Conservation (phyloP, 2,888 invertebrate species). For the Diachrysia chrysitis region DNA sequence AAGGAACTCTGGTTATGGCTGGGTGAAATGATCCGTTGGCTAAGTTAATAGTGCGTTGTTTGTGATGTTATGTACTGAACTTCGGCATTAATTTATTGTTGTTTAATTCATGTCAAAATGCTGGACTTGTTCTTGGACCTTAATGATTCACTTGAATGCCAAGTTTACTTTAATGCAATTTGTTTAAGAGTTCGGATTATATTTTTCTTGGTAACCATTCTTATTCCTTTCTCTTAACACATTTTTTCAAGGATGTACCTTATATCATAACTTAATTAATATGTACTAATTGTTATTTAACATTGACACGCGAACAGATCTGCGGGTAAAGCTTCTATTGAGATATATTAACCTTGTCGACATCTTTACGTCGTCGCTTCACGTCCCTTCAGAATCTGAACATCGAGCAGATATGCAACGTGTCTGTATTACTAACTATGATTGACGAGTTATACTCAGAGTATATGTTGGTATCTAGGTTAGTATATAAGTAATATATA, state of each 20-base stretch:
- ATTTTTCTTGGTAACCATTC: background rate
- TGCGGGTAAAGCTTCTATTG: constrained; percentile 17
- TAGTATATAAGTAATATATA: background rate
- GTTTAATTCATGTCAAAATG: constrained; percentile 14
- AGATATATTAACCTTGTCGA: constrained; percentile 18
- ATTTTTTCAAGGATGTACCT: too few relatives aligned
- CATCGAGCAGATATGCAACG: constrained; percentile 31
- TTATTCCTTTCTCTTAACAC: background rate
- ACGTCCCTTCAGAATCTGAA: constrained; percentile 24
- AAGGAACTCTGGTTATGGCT: constrained; percentile 51
- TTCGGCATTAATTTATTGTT: constrained; percentile 12
- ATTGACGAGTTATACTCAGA: background rate
- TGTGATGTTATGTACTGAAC: constrained; percentile 15
- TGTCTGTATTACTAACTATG: constrained; percentile 30
- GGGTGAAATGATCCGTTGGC: constrained; percentile 49
- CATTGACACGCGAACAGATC: background rate
- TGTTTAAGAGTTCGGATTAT: background rate
- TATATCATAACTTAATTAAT: too few relatives aligned
- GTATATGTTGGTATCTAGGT: background rate
- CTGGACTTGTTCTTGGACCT: background rate
- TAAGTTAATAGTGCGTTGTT: constrained; percentile 20
- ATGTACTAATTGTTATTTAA: background rate
- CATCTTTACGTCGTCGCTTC: constrained; percentile 13
- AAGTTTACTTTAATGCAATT: background rate
- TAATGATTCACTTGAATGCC: background rate